Base-by-base conservation (phyloP, 2,113 vertebrate genomes). In the Alaudala cheleensis region DNA sequence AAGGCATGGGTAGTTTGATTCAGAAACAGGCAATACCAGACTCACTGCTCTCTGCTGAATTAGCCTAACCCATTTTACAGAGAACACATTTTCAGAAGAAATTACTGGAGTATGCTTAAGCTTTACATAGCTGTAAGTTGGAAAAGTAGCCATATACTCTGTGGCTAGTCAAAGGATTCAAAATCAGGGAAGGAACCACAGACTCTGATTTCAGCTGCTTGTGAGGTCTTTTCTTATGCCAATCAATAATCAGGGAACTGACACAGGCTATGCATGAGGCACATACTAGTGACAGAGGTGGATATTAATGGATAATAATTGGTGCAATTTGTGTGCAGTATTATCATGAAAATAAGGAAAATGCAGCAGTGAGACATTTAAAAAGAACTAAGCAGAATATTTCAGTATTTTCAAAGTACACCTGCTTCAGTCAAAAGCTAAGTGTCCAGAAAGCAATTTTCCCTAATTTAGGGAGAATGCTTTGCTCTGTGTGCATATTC, bases 161-260 rank as follows among this genome's bases (percentile, higher is more conserved):
- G 45, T 42, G 50, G 26, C 77, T 64, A 42, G 26, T 40, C 71
- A 37, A 89, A 73, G 17, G 13, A 45, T 79, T 39, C 14, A 34
- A 44, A 76, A 81, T 54, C 51, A n/a, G 60, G 12, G 45, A 57
- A 57, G 47, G 72, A 80, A 77, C 11, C 44, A 66, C 19, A 81
- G 33, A 62, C 6, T 69, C 33, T 53, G 12, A 85, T 91, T 96
- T 93, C 54, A 64, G 31, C 62, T 89, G 70, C 77, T 61, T 82
- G 34, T 66, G 72, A 86, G 49, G 57, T 57, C 37, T 53, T 80
- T 89, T 37, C 0, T 0, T 31, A 31, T 83, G 74, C 47, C 71
- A 92, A n/a, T 92, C 86, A 92, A 58, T 73, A 82, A 90, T 86
- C 81, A 81, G 33, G 88, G 67, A 71, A 58, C 33, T 90, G n/a